Evolutionary conservation across 2,797 vertebrate genomes (phyloP).

Genomic region (Bovichtus variegatus): DNA sequence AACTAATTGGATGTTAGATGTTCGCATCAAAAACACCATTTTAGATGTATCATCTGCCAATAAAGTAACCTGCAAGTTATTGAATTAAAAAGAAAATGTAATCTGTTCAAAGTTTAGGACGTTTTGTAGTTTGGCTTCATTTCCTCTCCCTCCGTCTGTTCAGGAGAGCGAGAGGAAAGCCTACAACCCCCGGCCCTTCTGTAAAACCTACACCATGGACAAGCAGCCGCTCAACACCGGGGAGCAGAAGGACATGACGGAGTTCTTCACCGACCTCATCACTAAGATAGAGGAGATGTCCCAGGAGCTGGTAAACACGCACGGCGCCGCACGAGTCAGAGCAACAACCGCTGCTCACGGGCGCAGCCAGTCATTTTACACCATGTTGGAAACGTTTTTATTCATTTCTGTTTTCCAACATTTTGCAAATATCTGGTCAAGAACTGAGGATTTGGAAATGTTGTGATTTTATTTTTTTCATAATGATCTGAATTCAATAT

Average conservation of each 20-base stretch:
- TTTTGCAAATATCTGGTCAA: neutral
- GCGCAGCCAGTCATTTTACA: too few relatives aligned
- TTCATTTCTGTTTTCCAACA: too few relatives aligned
- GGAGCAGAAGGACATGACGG: conserved; percentile 99
- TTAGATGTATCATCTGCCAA: neutral
- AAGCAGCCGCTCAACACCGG: conserved; percentile 98
- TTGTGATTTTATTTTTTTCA: neutral
- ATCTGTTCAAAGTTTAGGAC: too few relatives aligned
- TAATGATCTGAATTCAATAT: neutral
- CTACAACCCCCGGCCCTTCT: conserved; percentile 97
- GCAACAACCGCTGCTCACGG: too few relatives aligned
- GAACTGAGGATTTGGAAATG: neutral
- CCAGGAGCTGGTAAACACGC: conserved; percentile 88
- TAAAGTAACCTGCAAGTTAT: neutral
- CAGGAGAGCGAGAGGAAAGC: conserved; percentile 99
- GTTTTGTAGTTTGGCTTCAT: too few relatives aligned
- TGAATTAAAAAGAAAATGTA: too few relatives aligned
- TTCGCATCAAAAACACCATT: neutral
- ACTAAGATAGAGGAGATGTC: conserved; percentile 99
- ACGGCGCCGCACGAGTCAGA: neutral
- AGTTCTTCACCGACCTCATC: conserved; percentile 99
- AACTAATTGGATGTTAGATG: neutral
- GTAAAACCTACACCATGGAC: conserved; percentile 99
- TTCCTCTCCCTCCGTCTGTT: neutral
- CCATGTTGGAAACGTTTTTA: too few relatives aligned